Conservation (phyloP, 2,888 invertebrate species). For the Seira ritae region DNA sequence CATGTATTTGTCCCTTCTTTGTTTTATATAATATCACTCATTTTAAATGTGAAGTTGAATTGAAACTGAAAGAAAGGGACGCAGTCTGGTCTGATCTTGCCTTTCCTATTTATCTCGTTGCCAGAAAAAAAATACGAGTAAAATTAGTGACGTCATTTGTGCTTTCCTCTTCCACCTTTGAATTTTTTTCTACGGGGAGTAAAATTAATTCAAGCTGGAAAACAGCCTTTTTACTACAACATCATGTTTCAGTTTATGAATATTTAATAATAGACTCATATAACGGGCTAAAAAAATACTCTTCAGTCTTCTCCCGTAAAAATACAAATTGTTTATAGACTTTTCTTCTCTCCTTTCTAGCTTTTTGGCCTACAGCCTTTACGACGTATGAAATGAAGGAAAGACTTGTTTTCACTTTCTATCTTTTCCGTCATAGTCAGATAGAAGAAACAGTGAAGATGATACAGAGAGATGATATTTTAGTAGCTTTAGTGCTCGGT, state of each 20-base stretch:
- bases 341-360: not conserved
- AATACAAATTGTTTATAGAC: constrained; percentile 6
- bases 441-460: too few relatives aligned
- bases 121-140: not conserved
- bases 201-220: constrained; percentile 49
- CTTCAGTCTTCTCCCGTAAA: not conserved
- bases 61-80: too few relatives aligned
- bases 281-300: not conserved
- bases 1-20: too few relatives aligned
- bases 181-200: constrained; percentile 4
- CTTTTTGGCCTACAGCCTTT: too few relatives aligned
- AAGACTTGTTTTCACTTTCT: constrained; percentile 8
- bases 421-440: too few relatives aligned
- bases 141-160: constrained; percentile 47
- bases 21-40: too few relatives aligned
- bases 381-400: not conserved
- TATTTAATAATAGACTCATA: constrained; percentile 42
- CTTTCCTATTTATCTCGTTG: too few relatives aligned
- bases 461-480: too few relatives aligned
- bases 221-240: constrained; percentile 30
- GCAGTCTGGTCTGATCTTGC: too few relatives aligned
- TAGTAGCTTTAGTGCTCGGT: too few relatives aligned
- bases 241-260: constrained; percentile 49
- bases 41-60: too few relatives aligned
- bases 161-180: not conserved